Percentiles rank a stretch among this genome's conserved stretches.
phyloP scores from a whole-genome alignment of 2,113 vertebrate species.

The Alligator sinensis region DNA sequence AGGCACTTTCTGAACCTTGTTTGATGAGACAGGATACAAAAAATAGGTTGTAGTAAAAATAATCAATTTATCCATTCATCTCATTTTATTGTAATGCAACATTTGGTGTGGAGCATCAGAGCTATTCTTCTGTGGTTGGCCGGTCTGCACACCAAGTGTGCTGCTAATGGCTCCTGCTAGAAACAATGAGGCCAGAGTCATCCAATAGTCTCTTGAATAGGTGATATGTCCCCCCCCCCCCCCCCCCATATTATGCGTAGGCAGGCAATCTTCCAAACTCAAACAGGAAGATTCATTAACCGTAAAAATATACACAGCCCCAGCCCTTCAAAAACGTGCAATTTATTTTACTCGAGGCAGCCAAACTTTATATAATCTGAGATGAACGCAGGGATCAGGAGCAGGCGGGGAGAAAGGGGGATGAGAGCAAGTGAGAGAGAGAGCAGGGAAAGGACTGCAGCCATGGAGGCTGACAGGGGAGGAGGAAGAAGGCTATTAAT shows the following conservation, averaged over 20 bases:
- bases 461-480: not conserved
- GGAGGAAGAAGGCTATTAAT: constrained; percentile 25
- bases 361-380: constrained; percentile 70
- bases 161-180: fast-evolving
- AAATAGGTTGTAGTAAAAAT: not conserved
- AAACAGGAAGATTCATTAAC: constrained; percentile 84
- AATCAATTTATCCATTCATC: not conserved
- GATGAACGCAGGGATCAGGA: constrained; percentile 60
- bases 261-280: constrained; percentile 65
- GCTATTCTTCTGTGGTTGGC: not conserved
- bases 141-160: not conserved
- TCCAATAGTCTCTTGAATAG: not conserved
- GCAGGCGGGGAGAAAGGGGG: constrained; percentile 53
- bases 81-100: fast-evolving
- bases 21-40: not conserved
- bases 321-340: constrained; percentile 70
- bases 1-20: not conserved
- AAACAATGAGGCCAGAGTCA: not conserved
- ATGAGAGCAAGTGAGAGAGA: not conserved
- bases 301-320: constrained; percentile 78
- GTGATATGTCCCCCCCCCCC: not conserved
- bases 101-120: fast-evolving
- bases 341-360: constrained; percentile 71
- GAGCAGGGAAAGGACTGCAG: not conserved
- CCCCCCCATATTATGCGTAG: too few relatives aligned